phyloP scores from a whole-genome alignment of 2,888 invertebrate species.

The Schizaphis graminum region DNA sequence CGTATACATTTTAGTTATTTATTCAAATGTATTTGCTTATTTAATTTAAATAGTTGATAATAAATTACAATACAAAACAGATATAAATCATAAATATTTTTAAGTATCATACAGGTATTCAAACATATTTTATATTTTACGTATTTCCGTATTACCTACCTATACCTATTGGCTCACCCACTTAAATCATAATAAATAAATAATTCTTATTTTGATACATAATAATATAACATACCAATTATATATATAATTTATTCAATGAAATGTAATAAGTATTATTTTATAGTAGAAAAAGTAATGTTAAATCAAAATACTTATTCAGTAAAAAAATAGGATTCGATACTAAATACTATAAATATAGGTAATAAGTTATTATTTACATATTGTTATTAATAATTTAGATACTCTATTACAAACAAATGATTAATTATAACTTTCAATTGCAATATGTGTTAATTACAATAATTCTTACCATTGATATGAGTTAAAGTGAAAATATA shows the following conservation, averaged over 20 bases:
- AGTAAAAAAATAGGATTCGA: neutral
- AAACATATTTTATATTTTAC: neutral
- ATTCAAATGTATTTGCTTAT: neutral
- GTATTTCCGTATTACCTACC: no score
- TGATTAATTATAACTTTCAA: neutral
- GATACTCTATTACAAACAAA: neutral
- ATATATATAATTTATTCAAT: neutral
- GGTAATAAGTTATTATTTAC: neutral
- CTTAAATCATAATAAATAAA: neutral
- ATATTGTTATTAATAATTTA: neutral
- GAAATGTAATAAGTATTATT: neutral
- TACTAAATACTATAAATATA: neutral
- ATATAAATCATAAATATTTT: neutral
- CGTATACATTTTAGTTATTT: neutral
- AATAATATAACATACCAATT: no score
- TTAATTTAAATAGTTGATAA: neutral
- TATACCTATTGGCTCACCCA: no score
- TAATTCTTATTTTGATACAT: neutral
- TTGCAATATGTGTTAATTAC: neutral
- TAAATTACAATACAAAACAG: neutral
- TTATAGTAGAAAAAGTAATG: neutral
- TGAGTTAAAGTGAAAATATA: constrained; percentile 96
- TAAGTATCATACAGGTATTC: neutral
- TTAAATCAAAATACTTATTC: neutral
- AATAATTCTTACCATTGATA: constrained; percentile 89